Evolutionary conservation across 2,797 vertebrate genomes (phyloP).

Genomic region (Ptychadena robeensis): DNA sequence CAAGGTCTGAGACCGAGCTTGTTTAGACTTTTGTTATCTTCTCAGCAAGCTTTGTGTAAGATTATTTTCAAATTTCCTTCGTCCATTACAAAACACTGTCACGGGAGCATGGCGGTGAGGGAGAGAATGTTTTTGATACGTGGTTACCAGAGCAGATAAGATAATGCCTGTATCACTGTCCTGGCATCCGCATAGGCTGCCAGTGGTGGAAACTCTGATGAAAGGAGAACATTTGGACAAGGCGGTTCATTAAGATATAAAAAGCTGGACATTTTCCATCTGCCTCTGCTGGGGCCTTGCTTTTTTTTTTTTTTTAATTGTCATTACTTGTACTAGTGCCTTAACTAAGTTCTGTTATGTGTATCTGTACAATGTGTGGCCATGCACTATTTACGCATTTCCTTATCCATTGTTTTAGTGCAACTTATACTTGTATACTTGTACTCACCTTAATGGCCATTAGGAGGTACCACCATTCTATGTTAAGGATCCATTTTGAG

Average conservation of each 20-base stretch:
- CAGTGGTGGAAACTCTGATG: slow-evolving; percentile 83
- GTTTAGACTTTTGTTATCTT: slow-evolving; percentile 68
- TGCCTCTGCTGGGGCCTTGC: slow-evolving; percentile 76
- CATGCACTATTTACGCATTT: no score
- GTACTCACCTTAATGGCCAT: no score
- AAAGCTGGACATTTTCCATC: slow-evolving; percentile 81
- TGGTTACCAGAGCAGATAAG: slow-evolving; percentile 79
- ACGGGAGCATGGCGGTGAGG: slow-evolving; percentile 70
- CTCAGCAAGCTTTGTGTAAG: slow-evolving; percentile 65
- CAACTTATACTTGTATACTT: no score
- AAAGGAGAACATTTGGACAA: slow-evolving; percentile 86
- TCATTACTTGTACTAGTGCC: slow-evolving; percentile 28
- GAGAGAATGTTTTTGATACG: slow-evolving; percentile 76
- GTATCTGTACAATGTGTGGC: no score
- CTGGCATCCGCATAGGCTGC: slow-evolving; percentile 78
- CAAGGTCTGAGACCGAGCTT: slow-evolving; percentile 63
- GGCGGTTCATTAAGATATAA: slow-evolving; percentile 84
- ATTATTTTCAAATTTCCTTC: slow-evolving; percentile 71
- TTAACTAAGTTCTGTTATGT: no score
- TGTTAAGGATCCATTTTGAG: no score
- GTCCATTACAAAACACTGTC: slow-evolving; percentile 71
- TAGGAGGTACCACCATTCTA: no score
- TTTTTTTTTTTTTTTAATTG: slow-evolving; percentile 68
- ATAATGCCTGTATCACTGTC: slow-evolving; percentile 75
- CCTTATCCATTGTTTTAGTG: no score